phyloP scores from a whole-genome alignment of 2,888 invertebrate genomes.

The Pterobdella sp. region DNA sequence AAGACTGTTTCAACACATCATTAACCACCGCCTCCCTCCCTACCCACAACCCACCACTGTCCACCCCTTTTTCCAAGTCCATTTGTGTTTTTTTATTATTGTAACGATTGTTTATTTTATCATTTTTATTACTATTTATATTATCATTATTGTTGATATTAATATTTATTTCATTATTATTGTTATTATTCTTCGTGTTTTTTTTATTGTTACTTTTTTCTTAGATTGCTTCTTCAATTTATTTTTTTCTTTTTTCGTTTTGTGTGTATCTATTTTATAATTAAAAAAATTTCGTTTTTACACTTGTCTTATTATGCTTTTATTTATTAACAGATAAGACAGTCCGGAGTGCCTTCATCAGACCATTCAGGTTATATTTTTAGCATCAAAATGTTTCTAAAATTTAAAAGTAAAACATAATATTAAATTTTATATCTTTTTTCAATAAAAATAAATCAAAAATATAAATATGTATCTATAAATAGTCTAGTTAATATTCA shows the following conservation, averaged over 20 bases:
- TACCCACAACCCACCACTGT: conserved; percentile 76
- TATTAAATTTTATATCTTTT: no score
- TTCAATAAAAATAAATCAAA: no score
- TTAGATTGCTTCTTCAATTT: background rate
- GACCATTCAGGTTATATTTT: background rate
- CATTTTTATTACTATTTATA: background rate
- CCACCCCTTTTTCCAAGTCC: conserved; percentile 75
- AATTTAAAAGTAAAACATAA: no score
- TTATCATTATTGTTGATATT: background rate
- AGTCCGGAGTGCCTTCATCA: background rate
- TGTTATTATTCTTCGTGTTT: background rate
- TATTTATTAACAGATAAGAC: background rate
- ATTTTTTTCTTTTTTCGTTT: background rate
- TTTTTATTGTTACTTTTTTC: background rate
- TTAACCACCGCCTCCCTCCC: conserved; percentile 80
- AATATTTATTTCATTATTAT: background rate
- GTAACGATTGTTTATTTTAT: background rate
- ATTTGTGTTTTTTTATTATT: background rate
- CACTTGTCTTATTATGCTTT: background rate
- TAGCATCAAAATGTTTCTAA: no score
- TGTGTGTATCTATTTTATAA: no score
- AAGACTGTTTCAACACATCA: conserved; percentile 45
- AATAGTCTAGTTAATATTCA: no score
- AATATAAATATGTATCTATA: no score
- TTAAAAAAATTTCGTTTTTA: no score